These are phyloP conservation scores for Cygnus olor DNA, from an alignment of 2,797 vertebrate species.

Conservation along the genomic window DNA sequence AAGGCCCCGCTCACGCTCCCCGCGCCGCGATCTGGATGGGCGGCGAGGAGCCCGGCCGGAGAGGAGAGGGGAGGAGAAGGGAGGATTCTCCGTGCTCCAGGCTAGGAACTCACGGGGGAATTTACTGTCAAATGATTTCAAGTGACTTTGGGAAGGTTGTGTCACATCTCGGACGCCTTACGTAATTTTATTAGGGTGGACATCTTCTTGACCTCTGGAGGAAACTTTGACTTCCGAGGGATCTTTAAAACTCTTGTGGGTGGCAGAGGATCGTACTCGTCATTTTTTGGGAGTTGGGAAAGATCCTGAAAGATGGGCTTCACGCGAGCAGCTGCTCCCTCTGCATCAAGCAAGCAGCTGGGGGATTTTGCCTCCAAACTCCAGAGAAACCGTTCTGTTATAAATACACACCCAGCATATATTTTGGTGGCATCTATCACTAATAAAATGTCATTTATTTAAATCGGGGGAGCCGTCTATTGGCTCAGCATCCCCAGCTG, in stretches of 20 bases:
- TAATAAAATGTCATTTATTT: conserved; percentile 45
- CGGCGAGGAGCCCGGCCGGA: conserved; percentile 65
- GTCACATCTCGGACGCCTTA: conserved; percentile 71
- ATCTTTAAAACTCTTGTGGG: conserved; percentile 60
- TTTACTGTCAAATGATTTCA: conserved; percentile 83
- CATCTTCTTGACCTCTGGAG: conserved; percentile 74
- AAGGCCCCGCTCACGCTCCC: conserved; percentile 40
- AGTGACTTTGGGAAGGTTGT: conserved; percentile 82
- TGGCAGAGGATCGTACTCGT: conserved; percentile 5
- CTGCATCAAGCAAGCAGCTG: not conserved
- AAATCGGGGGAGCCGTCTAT: not conserved
- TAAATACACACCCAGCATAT: not conserved
- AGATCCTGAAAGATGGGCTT: not conserved
- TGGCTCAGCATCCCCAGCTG: not conserved
- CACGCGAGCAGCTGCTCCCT: not conserved
- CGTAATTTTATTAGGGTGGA: conserved; percentile 81
- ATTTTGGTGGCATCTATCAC: not conserved
- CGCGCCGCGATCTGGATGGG: conserved; percentile 65
- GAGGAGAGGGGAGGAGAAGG: conserved; percentile 40
- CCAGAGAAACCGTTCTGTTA: not conserved
- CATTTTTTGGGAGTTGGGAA: conserved; percentile 13
- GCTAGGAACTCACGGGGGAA: conserved; percentile 79
- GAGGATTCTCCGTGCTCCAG: conserved; percentile 72
- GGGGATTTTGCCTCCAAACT: not conserved
- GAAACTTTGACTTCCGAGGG: conserved; percentile 59